Conservation (phyloP, 2,113 vertebrate genomes). For the Murina feae region DNA sequence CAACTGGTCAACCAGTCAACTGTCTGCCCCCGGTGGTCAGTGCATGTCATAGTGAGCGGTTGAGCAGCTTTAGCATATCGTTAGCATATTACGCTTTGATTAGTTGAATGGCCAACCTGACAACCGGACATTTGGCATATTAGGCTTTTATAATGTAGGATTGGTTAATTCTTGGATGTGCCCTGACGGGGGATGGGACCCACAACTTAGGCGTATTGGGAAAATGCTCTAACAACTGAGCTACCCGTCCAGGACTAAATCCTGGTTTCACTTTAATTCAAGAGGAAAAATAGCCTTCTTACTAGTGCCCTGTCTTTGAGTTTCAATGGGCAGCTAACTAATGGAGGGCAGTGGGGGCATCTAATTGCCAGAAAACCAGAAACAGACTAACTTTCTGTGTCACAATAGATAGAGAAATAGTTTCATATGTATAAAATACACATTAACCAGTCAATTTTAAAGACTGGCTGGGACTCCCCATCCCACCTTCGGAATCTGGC, state of each 20-base stretch:
- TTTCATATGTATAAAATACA: neutral
- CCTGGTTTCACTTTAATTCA: constrained; percentile 14
- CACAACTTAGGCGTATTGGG: neutral
- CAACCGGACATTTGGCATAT: no score
- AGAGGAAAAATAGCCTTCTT: neutral
- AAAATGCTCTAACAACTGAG: neutral
- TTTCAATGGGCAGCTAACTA: neutral
- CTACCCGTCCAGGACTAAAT: neutral
- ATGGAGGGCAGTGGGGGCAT: neutral
- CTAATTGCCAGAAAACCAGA: neutral
- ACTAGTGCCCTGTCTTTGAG: neutral
- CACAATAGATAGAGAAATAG: neutral
- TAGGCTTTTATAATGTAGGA: no score
- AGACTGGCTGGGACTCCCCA: neutral
- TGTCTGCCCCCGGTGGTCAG: no score
- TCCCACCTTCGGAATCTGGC: neutral
- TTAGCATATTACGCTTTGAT: no score
- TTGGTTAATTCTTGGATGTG: neutral
- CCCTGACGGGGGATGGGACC: neutral
- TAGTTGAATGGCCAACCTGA: no score
- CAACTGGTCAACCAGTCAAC: no score
- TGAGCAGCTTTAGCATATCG: no score
- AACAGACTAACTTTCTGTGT: neutral
- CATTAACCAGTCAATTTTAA: neutral
- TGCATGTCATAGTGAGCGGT: no score